Evolutionary conservation across 1,140 invertebrate species (phyloP).

Genomic region (Drosophila nebulosa): DNA sequence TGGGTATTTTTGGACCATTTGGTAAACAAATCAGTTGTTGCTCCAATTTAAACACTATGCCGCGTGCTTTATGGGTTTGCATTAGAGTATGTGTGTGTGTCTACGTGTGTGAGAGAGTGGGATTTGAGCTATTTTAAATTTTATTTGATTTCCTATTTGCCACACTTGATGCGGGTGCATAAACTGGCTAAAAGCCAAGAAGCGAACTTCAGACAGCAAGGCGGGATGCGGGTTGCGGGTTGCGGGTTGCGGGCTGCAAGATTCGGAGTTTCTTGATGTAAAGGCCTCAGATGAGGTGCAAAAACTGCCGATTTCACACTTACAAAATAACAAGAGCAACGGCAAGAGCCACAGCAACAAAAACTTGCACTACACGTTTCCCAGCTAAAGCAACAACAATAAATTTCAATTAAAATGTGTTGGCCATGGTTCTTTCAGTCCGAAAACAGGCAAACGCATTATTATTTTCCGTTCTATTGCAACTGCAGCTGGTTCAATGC

Average conservation of each 20-base stretch:
- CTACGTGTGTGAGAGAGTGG: background rate
- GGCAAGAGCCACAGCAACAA: no score
- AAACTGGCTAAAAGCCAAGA: conserved; percentile 1
- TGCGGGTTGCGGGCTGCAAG: no score
- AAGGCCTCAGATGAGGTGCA: background rate
- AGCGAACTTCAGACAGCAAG: background rate
- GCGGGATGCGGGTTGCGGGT: no score
- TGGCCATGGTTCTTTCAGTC: background rate
- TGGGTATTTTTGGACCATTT: conserved; percentile 42
- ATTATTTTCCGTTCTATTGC: conserved; percentile 2
- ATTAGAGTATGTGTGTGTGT: background rate
- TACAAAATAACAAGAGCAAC: conserved; percentile 1
- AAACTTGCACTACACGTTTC: conserved; percentile 24
- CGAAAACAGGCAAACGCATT: conserved; percentile 2
- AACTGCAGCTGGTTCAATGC: background rate
- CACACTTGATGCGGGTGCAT: conserved; percentile 17
- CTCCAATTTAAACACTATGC: conserved; percentile 33
- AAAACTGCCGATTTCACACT: conserved; percentile 21
- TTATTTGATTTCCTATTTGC: conserved; percentile 50
- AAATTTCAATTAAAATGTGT: conserved; percentile 23
- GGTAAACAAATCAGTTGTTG: conserved; percentile 52
- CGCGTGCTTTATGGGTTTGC: conserved; percentile 18
- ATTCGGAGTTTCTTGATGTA: background rate
- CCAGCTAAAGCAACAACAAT: conserved; percentile 10
- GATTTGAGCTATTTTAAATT: conserved; percentile 28